phyloP scores from a whole-genome alignment of 1,140 invertebrate genomes.

The Brachionus asplanchnoidis region DNA sequence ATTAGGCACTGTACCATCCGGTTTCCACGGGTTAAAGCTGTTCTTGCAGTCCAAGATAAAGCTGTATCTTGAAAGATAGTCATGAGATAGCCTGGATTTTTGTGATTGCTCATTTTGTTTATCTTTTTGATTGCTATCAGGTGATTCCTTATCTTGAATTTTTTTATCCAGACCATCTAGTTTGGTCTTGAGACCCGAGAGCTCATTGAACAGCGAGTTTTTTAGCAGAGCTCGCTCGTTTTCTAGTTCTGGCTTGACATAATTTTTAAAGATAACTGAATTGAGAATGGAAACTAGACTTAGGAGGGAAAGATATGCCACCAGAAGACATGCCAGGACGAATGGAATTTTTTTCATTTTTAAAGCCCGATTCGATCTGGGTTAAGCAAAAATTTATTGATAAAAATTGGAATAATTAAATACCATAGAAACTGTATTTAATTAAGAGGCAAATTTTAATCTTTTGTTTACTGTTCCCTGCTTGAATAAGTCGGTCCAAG shows the following conservation, averaged over 20 bases:
- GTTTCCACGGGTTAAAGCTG: neutral
- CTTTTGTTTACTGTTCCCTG: neutral
- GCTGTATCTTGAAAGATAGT: neutral
- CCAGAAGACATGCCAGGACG: neutral
- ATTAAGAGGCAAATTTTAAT: neutral
- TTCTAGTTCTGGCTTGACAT: conserved; percentile 3
- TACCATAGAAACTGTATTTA: neutral
- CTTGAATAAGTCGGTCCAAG: neutral
- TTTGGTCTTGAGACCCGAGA: neutral
- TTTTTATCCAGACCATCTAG: neutral
- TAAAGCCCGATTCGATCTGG: neutral
- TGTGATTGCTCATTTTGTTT: neutral
- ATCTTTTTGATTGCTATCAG: neutral
- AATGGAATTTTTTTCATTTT: neutral
- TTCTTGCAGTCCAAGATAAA: conserved; percentile 9
- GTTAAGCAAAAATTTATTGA: neutral
- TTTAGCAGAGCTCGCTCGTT: neutral
- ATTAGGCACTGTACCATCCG: neutral
- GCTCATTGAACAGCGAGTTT: neutral
- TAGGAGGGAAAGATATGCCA: neutral
- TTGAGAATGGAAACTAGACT: neutral
- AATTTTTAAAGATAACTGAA: conserved; percentile 6
- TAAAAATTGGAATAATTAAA: neutral
- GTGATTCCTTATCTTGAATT: neutral
- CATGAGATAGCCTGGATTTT: neutral